A percentile compares a stretch with the other conserved stretches of the same genome.
These are phyloP conservation scores for Cydia strobilella DNA, from an alignment of 1,140 invertebrate genomes.

Conservation along the genomic window DNA sequence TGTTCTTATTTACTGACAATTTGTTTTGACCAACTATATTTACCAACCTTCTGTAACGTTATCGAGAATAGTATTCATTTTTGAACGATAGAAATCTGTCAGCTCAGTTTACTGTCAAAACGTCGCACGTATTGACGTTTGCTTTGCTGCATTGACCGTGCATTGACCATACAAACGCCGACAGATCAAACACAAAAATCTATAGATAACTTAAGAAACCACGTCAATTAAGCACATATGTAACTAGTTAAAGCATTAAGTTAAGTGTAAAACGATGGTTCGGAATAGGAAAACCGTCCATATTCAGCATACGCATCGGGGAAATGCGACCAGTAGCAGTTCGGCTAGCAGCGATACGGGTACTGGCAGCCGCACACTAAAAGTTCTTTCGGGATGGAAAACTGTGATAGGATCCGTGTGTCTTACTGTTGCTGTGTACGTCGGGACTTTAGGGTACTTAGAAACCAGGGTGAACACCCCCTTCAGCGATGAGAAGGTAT, in stretches of 20 bases:
- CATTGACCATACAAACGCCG: constrained; percentile 29
- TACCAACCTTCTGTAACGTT: not conserved
- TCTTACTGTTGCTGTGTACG: constrained; percentile 84
- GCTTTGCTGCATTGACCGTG: too few species aligned
- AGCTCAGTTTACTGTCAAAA: constrained; percentile 35
- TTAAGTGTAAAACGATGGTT: constrained; percentile 54
- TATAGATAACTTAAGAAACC: constrained; percentile 24
- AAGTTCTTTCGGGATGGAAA: constrained; percentile 78
- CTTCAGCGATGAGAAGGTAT: constrained; percentile 87
- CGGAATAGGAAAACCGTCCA: constrained; percentile 59
- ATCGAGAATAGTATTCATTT: not conserved
- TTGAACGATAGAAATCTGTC: constrained; percentile 13
- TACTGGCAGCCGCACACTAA: constrained; percentile 49
- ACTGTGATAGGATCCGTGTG: constrained; percentile 75
- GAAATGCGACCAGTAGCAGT: constrained; percentile 71
- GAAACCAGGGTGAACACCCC: constrained; percentile 95
- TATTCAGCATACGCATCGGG: constrained; percentile 61
- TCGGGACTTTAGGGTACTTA: constrained; percentile 90
- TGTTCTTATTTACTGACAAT: too few species aligned
- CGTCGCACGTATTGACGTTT: constrained; percentile 36
- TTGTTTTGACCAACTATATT: too few species aligned
- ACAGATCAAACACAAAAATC: not conserved
- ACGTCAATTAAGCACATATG: constrained; percentile 39
- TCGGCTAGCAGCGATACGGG: constrained; percentile 62
- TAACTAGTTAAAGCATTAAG: constrained; percentile 27